Conservation (phyloP, 2,797 vertebrate species). For the Gymnothorax reevesii region DNA sequence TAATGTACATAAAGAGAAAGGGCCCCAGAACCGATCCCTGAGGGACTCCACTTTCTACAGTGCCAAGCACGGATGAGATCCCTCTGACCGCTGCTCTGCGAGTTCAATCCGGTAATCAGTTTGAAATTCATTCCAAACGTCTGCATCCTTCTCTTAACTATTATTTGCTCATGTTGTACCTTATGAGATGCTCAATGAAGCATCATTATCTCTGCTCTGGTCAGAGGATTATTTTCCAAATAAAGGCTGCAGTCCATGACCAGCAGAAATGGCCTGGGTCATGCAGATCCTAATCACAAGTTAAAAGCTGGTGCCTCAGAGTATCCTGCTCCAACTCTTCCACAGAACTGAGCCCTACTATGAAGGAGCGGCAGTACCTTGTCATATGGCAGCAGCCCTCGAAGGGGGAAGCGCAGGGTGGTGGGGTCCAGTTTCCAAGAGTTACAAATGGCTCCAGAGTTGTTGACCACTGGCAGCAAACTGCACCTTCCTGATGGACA, state of each 20-base stretch:
- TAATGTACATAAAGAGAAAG: no score
- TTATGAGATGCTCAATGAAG: no score
- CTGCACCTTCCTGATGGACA: slow-evolving; percentile 85
- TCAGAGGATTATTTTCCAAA: not conserved
- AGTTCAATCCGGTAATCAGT: no score
- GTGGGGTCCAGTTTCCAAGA: slow-evolving; percentile 97
- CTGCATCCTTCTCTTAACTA: no score
- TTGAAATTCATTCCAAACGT: no score
- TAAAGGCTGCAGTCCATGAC: not conserved
- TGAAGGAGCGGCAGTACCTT: slow-evolving; percentile 74
- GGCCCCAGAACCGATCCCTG: no score
- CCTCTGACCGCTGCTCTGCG: no score
- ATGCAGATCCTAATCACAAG: not conserved
- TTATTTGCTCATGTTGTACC: no score
- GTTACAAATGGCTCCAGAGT: slow-evolving; percentile 97
- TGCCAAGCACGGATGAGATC: no score
- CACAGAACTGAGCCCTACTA: not conserved
- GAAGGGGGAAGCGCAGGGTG: slow-evolving; percentile 92
- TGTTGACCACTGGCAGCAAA: slow-evolving; percentile 96
- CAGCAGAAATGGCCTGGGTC: not conserved
- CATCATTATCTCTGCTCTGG: no score
- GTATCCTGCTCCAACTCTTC: not conserved
- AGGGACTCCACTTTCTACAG: no score
- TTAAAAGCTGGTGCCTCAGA: not conserved
- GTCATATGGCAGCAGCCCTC: slow-evolving; percentile 93